Conservation (phyloP, 2,113 vertebrate genomes). For the Sula dactylatra region DNA sequence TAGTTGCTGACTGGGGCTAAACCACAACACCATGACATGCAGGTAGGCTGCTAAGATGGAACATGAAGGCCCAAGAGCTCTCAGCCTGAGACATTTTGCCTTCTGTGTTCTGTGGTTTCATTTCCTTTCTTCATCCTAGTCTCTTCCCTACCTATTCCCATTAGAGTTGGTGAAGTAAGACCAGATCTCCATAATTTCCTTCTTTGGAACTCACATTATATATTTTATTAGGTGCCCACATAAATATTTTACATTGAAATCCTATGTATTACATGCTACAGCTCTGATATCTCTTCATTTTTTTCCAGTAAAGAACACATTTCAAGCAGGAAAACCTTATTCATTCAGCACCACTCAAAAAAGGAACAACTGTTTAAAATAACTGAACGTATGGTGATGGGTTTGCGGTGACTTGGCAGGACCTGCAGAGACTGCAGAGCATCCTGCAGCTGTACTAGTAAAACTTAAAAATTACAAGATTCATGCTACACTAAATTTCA, state of each 20-base stretch:
- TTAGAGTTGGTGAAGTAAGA: not conserved
- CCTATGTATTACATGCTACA: not conserved
- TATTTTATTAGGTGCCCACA: not conserved
- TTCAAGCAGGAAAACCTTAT: not conserved
- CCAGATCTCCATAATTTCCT: not conserved
- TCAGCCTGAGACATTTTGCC: not conserved
- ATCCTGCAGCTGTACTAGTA: not conserved
- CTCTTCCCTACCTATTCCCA: rapidly evolving
- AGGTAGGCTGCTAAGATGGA: not conserved
- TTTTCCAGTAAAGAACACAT: not conserved
- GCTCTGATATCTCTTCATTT: rapidly evolving
- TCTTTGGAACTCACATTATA: not conserved
- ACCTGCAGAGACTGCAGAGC: not conserved
- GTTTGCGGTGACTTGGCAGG: not conserved
- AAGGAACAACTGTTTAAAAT: not conserved
- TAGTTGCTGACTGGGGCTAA: too few relatives aligned
- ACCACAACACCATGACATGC: too few relatives aligned
- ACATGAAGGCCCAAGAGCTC: not conserved
- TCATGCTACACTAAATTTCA: not conserved
- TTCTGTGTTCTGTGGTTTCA: not conserved
- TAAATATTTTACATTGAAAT: not conserved
- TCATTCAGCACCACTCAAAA: not conserved
- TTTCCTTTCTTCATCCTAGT: not conserved
- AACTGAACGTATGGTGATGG: not conserved
- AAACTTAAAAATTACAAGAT: not conserved